A percentile compares a stretch with the other conserved stretches of the same genome.
Evolutionary conservation across 1,140 invertebrate genomes (phyloP).

Genomic region (Branchinecta lindahli): DNA sequence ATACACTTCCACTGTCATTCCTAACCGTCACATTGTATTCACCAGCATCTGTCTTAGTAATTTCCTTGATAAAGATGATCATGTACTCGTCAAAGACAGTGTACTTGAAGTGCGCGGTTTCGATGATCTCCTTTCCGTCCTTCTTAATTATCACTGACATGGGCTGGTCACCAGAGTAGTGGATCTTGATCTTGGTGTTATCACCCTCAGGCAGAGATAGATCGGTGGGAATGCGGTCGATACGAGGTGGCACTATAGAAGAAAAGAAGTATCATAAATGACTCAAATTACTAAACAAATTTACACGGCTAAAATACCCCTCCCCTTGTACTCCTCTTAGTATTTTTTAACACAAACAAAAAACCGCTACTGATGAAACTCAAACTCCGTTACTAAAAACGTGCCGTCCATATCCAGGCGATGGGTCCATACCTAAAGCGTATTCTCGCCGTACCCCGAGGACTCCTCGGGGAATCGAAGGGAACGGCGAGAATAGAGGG

Average conservation of each 20-base stretch:
- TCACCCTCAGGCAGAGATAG: conserved; percentile 79
- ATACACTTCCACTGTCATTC: conserved; percentile 77
- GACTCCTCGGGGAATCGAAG: no score
- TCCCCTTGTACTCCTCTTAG: no score
- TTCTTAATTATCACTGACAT: conserved; percentile 67
- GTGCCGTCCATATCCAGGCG: no score
- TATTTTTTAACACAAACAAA: no score
- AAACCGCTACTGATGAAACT: no score
- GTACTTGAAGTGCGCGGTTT: conserved; percentile 69
- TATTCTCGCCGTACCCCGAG: no score
- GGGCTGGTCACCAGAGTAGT: conserved; percentile 80
- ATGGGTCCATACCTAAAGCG: no score
- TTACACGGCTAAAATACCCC: background rate
- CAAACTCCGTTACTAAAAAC: no score
- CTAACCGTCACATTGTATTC: conserved; percentile 68
- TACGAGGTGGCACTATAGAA: conserved; percentile 64
- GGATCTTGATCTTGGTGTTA: conserved; percentile 88
- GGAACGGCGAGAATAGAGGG: no score
- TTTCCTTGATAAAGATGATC: conserved; percentile 78
- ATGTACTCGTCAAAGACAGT: conserved; percentile 92
- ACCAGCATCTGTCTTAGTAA: conserved; percentile 65
- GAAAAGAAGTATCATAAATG: conserved; percentile 17
- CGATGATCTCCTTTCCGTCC: conserved; percentile 56
- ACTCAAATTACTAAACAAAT: conserved; percentile 12
- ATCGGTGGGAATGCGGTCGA: conserved; percentile 77